Percentiles rank a stretch among this genome's conserved stretches.
Conservation (phyloP, 2,797 vertebrate genomes). For the Gallinago solitaria region DNA sequence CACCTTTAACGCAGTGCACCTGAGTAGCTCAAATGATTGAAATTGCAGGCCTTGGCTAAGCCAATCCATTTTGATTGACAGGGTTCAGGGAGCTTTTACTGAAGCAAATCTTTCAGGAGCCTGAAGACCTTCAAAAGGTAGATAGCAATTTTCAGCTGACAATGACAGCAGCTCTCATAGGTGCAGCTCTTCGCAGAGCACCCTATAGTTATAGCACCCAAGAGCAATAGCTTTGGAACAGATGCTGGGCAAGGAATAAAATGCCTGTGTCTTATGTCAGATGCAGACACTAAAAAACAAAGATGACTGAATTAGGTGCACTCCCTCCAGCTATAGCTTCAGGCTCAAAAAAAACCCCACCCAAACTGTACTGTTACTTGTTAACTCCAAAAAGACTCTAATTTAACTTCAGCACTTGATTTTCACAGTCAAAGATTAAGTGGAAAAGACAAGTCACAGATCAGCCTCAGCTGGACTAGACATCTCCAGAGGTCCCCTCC, state of each 20-base stretch:
- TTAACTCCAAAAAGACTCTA: not conserved
- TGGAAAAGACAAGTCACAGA: not conserved
- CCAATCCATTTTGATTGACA: not conserved
- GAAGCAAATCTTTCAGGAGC: not conserved
- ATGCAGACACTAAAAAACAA: not conserved
- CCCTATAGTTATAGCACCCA: not conserved
- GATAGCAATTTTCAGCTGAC: not conserved
- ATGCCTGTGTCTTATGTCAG: not conserved
- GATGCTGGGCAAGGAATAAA: not conserved
- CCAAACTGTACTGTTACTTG: not conserved
- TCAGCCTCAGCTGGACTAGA: not conserved
- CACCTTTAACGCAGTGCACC: not conserved
- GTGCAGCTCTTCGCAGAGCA: not conserved
- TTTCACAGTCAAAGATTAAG: not conserved
- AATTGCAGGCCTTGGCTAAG: not conserved
- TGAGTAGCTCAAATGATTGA: not conserved
- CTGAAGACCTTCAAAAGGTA: not conserved
- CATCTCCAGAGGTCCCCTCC: not conserved
- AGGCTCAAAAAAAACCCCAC: fast-evolving
- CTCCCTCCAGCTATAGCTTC: not conserved
- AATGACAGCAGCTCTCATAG: not conserved
- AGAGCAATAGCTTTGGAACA: not conserved
- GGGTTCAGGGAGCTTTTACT: not conserved
- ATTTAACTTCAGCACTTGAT: not conserved
- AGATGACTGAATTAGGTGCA: not conserved